Base-by-base conservation (phyloP, 2,888 invertebrate genomes). In the Mesorhabditis spiculigera region DNA sequence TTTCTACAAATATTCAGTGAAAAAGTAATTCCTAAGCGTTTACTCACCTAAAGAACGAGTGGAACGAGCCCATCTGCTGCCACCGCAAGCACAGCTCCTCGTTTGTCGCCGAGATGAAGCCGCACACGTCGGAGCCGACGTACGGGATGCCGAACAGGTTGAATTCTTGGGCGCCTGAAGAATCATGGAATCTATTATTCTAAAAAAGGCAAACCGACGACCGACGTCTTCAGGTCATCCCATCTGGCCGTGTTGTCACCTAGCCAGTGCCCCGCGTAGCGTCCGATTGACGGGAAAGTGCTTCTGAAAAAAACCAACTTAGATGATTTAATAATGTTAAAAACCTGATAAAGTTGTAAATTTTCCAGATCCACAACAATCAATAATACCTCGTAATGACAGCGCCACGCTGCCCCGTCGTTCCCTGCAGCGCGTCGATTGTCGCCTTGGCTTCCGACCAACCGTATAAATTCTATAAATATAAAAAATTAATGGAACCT, bases 181-280 rank as follows among this genome's bases (percentile, higher is more conserved):
- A 13, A 28, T 1, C 28, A 28, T 28, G 28, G 28, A 28, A 28
- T 28, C 28, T 28, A 28, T 28, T 28, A 28, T 28, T 28, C 73
- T 42, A 28, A 28, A 28, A 50, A 50, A 13, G 8, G n/a, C 8
- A 50, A 50, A 50, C 58, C 82, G 45, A 83, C 81, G 28, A 83
- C 75, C 0, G 79, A 76, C n/a, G 78, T 77, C 50, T 77, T 88
- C 90, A 93, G 89, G 83, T 92, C 92, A 70, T 91, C 89, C 93
- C 93, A 93, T 63, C 89, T 88, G 62, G 93, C 92, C 76, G 86
- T 88, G 74, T 92, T 90, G 87, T 93, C 93, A 0, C 93, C 93
- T 78, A 92, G 91, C 93, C 93, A 93, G 86, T 93, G 93, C 0
- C 92, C 86, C 4, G 83, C 80, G 78, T 82, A 87, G 42, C 79